Evolutionary conservation across 1,140 invertebrate genomes (phyloP), one percentile per base, ranked within the genome.

Genomic region (Calliopsis andreniformis): DNA sequence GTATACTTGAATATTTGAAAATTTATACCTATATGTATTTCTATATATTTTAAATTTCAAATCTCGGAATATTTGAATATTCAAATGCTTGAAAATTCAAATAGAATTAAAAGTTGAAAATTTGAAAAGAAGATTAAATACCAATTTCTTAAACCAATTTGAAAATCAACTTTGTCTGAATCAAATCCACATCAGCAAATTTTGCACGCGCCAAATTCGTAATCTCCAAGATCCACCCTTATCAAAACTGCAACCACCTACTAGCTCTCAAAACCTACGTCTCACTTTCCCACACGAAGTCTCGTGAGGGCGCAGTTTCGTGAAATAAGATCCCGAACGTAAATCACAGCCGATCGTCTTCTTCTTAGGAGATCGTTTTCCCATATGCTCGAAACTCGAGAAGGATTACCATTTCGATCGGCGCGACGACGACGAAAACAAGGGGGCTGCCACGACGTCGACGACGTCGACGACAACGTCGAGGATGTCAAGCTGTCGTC

Each of bases 371-470:
- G 80, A 83, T 84, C 76, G 71, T 71, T 79, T 81, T 84, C 80
- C 84, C 81, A 68, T 78, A 76, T 69, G 84, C 67, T 76, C 82
- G 84, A 84, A 80, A 86, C 78, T 77, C 80, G 79, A 84, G 72
- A 80, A 83, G 80, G 85, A 84, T 89, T 86, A 87, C 85, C 82
- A 87, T 87, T 88, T 79, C 84, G 84, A 87, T 86, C 85, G 80
- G 77, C 7, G 56, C 47, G 78, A 64, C 51, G 47, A 51, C 23
- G 28, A 71, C 3, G 43, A 42, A 14, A 28, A 35, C 28, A 25
- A 28, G 72, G 79, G 70, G 81, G 79, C 76, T 80, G 82, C 87
- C 80, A 84, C 84, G 82, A 85, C 86, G 87, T 80, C 78, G 84
- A 86, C 79, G 77, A 61, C 77, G 10, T 53, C 47, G 72, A 43